Conservation (phyloP, 2,888 invertebrate genomes). For the Pammene aurita region DNA sequence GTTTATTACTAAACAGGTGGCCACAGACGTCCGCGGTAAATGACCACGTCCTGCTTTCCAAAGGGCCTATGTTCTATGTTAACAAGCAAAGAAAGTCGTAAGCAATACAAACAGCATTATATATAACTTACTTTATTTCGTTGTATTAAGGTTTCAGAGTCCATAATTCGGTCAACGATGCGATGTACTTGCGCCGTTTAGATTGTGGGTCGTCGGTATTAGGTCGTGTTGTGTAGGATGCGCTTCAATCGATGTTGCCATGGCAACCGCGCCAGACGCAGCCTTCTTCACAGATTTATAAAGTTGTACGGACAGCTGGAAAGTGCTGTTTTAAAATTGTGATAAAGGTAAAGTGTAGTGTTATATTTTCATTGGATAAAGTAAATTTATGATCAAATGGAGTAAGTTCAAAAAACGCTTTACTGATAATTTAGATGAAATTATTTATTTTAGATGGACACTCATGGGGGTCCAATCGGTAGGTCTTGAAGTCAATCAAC, state of each 20-base stretch:
- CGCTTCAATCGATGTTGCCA: constrained; percentile 58
- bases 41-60: neutral
- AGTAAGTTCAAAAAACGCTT: no score
- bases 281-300: constrained; percentile 43
- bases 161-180: neutral
- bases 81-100: neutral
- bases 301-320: neutral
- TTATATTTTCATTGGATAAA: no score
- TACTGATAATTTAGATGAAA: no score
- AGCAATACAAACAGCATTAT: neutral
- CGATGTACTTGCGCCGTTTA: neutral
- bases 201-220: neutral
- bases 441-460: no score
- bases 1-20: constrained; percentile 24
- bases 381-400: no score
- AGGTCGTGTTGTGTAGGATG: constrained; percentile 23
- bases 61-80: neutral
- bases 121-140: neutral
- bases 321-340: neutral
- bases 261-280: constrained; percentile 74
- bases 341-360: no score
- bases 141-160: neutral
- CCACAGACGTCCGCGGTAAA: neutral
- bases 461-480: no score
- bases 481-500: no score